Evolutionary conservation across 2,888 invertebrate genomes (phyloP), one percentile per base, ranked within the genome.

Genomic region (Perizoma flavofasciatum): DNA sequence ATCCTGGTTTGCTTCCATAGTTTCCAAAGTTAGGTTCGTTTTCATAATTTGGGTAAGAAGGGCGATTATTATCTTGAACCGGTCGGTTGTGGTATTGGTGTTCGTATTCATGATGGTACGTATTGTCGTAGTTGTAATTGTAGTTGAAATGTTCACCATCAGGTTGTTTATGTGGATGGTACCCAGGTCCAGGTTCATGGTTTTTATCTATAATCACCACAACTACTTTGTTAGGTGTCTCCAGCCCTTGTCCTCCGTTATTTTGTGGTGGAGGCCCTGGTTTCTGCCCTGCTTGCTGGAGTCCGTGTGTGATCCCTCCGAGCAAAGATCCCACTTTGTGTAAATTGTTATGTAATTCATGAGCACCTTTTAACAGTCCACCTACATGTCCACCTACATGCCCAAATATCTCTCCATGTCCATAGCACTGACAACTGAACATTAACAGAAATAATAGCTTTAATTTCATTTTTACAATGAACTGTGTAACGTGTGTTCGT

Each of bases 251-350:
- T 11, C 52, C 55, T 46, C 63, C 65, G 59, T 70, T 66, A 37
- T 64, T 65, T 4, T 65, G 55, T 6, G 55, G 50, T 9, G 59
- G 46, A 44, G 43, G 43, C n/a, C 32, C 35, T 5, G 61, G 65
- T 44, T 51, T 57, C 9, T 62, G 65, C 35, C 53, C 68, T 35
- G 59, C 60, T 43, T 56, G 63, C 4, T 59, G 58, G 44, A 81
- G 51, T 32, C 78, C 80, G 2, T 78, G 69, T 9, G 75, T 49
- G 0, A 81, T 47, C 3, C 84, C 82, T 32, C 82, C 83, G 0
- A 87, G 61, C 11, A 87, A 65, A 4, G 78, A 57, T 1, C 77
- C 77, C 33, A 77, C 75, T 5, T 77, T 72, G 33, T 84, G 81
- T 22, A 84, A 74, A 54, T 69, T 66, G 0, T 73, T 57, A 40